These are phyloP conservation scores for Xanthorhoe designata DNA, from an alignment of 2,888 invertebrate species.

Conservation along the genomic window DNA sequence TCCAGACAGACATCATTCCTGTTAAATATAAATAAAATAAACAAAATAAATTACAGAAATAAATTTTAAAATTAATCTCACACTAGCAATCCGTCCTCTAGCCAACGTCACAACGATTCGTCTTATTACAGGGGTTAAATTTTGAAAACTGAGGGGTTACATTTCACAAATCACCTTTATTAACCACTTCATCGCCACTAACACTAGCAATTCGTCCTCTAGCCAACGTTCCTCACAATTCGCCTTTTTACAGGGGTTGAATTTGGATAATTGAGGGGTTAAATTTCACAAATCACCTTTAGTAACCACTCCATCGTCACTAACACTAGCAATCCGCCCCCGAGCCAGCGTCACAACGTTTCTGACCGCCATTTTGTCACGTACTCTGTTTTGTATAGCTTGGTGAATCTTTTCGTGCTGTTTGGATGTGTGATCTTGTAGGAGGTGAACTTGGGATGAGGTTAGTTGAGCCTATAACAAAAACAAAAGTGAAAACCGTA, in stretches of 20 bases:
- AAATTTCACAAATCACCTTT: conserved; percentile 56
- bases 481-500: background rate
- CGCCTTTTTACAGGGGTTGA: background rate
- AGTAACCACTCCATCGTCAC: conserved; percentile 30
- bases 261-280: background rate
- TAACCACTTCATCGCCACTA: conserved; percentile 8
- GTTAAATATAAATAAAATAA: background rate
- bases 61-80: too few species aligned
- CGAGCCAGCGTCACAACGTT: conserved; percentile 70
- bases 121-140: background rate
- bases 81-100: too few species aligned
- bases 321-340: conserved; percentile 60
- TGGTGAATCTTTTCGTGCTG: conserved; percentile 61
- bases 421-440: conserved; percentile 69
- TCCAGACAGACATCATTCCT: conserved; percentile 89
- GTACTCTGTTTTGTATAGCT: conserved; percentile 60
- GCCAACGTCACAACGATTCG: too few species aligned
- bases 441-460: conserved; percentile 65
- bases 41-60: background rate
- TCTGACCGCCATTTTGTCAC: conserved; percentile 58
- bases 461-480: conserved; percentile 74
- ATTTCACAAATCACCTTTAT: conserved; percentile 56
- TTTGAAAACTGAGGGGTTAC: background rate
- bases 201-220: too few species aligned
- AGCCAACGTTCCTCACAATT: too few species aligned